phyloP scores from a whole-genome alignment of 2,888 invertebrate species.

The Apodemia hepburni region DNA sequence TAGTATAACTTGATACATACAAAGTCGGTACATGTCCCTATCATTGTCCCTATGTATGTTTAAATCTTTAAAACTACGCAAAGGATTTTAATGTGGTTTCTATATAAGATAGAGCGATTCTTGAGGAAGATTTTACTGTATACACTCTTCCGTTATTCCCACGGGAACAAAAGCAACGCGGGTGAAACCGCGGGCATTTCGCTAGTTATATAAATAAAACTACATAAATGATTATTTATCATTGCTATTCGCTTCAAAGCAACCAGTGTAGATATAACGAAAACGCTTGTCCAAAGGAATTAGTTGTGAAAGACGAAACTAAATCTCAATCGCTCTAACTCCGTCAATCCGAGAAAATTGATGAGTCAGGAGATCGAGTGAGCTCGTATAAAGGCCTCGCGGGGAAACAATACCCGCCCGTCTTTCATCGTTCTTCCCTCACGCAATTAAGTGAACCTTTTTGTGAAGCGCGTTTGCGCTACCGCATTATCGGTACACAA shows the following conservation, averaged over 20 bases:
- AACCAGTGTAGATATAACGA: conserved; percentile 25
- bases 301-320: conserved; percentile 42
- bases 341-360: conserved; percentile 65
- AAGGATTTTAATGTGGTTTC: too few relatives aligned
- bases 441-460: conserved; percentile 76
- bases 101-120: too few relatives aligned
- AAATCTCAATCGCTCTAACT: conserved; percentile 53
- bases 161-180: too few relatives aligned
- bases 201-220: too few relatives aligned
- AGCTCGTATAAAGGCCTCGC: conserved; percentile 57
- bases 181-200: too few relatives aligned
- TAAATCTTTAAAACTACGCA: too few relatives aligned
- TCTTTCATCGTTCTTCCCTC: conserved; percentile 66
- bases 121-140: too few relatives aligned
- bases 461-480: conserved; percentile 56
- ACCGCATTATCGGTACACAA: conserved; percentile 75
- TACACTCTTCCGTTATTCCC: too few relatives aligned
- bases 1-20: too few relatives aligned
- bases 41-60: too few relatives aligned
- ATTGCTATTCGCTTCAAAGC: conserved; percentile 26
- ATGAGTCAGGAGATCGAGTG: conserved; percentile 66
- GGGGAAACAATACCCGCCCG: conserved; percentile 65
- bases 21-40: too few relatives aligned
- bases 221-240: neutral
- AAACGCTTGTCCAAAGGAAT: conserved; percentile 35